Conservation (phyloP, 2,888 invertebrate species). For the Unio delphinus region DNA sequence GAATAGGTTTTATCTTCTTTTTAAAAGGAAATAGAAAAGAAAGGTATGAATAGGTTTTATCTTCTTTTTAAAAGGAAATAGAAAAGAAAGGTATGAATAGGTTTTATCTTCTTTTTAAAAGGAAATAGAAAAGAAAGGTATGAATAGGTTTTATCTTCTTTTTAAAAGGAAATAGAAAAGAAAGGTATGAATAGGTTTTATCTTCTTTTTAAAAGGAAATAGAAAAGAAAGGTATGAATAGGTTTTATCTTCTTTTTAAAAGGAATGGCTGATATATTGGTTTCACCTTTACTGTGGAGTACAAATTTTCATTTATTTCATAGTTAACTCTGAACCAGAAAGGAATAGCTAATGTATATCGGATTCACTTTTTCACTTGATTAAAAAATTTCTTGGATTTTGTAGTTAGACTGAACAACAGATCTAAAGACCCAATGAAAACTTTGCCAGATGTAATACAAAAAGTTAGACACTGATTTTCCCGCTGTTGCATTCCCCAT, state of each 20-base stretch:
- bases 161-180: slow-evolving; percentile 17
- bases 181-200: slow-evolving; percentile 14
- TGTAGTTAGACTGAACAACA: too few relatives aligned
- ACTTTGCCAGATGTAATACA: too few relatives aligned
- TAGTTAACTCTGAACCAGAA: too few relatives aligned
- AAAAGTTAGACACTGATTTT: too few relatives aligned
- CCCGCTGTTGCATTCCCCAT: too few relatives aligned
- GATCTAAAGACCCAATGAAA: too few relatives aligned
- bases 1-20: not conserved
- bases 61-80: slow-evolving; percentile 10
- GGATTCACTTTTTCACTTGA: too few relatives aligned
- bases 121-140: slow-evolving; percentile 22
- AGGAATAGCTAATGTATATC: too few relatives aligned
- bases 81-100: slow-evolving; percentile 18
- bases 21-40: slow-evolving; percentile 18
- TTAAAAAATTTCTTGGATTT: too few relatives aligned
- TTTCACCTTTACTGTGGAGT: too few relatives aligned
- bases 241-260: not conserved
- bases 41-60: slow-evolving; percentile 13
- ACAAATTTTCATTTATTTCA: too few relatives aligned
- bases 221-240: slow-evolving; percentile 18
- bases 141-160: not conserved
- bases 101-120: slow-evolving; percentile 2
- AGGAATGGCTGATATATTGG: too few relatives aligned
- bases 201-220: not conserved